A percentile compares a stretch with the other conserved stretches of the same genome.
Evolutionary conservation across 2,797 vertebrate genomes (phyloP).

Genomic region (Antennarius maculatus): DNA sequence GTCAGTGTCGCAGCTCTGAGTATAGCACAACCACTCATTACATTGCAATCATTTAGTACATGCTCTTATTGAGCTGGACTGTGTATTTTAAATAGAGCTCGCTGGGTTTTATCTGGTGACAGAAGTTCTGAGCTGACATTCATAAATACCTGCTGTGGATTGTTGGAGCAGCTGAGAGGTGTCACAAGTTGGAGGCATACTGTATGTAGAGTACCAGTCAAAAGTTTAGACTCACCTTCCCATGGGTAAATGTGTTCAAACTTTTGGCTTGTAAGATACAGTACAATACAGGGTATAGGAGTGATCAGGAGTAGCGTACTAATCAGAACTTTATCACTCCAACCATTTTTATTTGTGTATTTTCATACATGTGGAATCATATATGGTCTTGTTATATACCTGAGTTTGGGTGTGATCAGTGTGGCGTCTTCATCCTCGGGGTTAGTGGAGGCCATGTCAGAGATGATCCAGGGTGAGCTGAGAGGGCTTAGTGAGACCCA

Average conservation of each 20-base stretch:
- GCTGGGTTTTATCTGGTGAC: slow-evolving; percentile 58
- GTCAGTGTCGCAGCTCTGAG: slow-evolving; percentile 72
- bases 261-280: not conserved
- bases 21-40: slow-evolving; percentile 76
- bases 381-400: slow-evolving; percentile 23
- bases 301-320: slow-evolving; percentile 30
- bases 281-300: slow-evolving; percentile 17
- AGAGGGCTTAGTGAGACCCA: slow-evolving; percentile 77
- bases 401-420: slow-evolving; percentile 46
- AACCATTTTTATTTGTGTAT: slow-evolving; percentile 15
- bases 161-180: slow-evolving; percentile 28
- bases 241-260: too few species aligned
- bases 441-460: slow-evolving; percentile 71
- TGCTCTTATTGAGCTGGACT: slow-evolving; percentile 70
- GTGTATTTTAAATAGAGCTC: slow-evolving; percentile 66
- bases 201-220: not conserved
- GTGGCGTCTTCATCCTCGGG: slow-evolving; percentile 59
- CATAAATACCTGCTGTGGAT: slow-evolving; percentile 34
- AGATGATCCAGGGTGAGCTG: slow-evolving; percentile 73
- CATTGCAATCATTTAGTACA: slow-evolving; percentile 76
- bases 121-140: slow-evolving; percentile 47
- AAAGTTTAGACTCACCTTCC: too few species aligned
- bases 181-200: slow-evolving; percentile 6
- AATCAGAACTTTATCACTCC: slow-evolving; percentile 37
- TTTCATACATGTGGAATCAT: not conserved